phyloP scores from a whole-genome alignment of 2,888 invertebrate species.

The Theodoxus fluviatilis region DNA sequence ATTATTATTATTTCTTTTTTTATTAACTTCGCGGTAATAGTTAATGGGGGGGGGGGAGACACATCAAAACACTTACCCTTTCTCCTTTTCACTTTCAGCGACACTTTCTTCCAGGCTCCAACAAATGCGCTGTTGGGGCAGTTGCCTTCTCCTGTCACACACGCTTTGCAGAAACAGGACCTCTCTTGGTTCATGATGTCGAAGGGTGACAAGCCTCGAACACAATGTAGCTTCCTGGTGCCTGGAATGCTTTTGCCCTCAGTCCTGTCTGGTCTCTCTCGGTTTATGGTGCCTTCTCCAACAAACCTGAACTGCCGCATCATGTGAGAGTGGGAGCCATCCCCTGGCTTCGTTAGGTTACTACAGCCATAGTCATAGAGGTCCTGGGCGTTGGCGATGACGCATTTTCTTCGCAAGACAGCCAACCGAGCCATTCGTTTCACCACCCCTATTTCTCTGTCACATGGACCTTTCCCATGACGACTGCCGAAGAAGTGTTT shows the following conservation, averaged over 20 bases:
- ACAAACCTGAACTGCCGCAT: background rate
- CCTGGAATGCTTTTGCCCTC: background rate
- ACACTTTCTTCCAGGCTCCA: no score
- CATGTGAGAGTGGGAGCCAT: background rate
- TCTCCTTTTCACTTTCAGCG: no score
- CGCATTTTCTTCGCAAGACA: background rate
- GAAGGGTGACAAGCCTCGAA: background rate
- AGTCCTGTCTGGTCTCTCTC: background rate
- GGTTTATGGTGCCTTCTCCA: background rate
- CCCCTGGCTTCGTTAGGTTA: background rate
- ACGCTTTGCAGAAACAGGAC: background rate
- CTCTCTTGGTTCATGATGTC: slow-evolving; percentile 2
- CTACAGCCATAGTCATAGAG: background rate
- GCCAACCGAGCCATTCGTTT: background rate
- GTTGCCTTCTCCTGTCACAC: background rate
- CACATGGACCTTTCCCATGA: slow-evolving; percentile 17
- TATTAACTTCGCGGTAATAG: no score
- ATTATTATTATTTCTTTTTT: no score
- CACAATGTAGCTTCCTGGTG: background rate
- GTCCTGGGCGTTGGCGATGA: slow-evolving; percentile 1
- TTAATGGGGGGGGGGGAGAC: no score
- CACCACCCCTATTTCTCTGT: slow-evolving; percentile 1
- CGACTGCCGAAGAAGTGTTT: slow-evolving; percentile 7
- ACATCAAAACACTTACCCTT: no score
- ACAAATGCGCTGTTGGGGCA: no score